phyloP scores from a whole-genome alignment of 2,888 invertebrate species.

The Holacanthella duospinosa region DNA sequence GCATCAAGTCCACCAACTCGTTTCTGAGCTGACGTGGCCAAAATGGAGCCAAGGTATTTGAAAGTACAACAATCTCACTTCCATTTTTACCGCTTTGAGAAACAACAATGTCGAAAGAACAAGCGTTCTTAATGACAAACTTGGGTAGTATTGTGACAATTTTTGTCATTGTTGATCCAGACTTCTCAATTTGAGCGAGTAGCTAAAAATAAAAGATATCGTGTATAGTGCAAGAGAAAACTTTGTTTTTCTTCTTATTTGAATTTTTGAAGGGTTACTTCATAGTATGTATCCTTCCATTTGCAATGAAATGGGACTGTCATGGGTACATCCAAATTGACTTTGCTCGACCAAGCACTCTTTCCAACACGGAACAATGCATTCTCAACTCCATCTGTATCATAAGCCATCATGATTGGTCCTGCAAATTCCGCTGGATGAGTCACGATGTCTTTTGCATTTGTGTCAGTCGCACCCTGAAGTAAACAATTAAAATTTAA shows the following conservation, averaged over 20 bases:
- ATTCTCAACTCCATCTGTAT: background rate
- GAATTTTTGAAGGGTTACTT: background rate
- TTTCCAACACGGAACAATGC: background rate
- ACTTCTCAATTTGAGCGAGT: slow-evolving; percentile 82
- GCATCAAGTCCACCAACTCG: slow-evolving; percentile 51
- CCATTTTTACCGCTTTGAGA: slow-evolving; percentile 64
- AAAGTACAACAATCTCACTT: slow-evolving; percentile 53
- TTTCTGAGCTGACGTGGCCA: slow-evolving; percentile 56
- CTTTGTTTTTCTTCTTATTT: no score
- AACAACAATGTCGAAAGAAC: slow-evolving; percentile 61
- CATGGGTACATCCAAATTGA: slow-evolving; percentile 6
- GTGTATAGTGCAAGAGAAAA: no score
- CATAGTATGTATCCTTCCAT: slow-evolving; percentile 1
- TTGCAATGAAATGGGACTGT: background rate
- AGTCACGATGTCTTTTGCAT: no score
- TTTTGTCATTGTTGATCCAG: slow-evolving; percentile 84
- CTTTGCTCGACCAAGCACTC: background rate
- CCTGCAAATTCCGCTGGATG: background rate
- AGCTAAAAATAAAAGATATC: slow-evolving; percentile 62
- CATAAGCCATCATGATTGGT: slow-evolving; percentile 6
- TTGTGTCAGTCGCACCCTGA: no score
- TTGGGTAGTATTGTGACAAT: slow-evolving; percentile 92
- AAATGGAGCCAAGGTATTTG: slow-evolving; percentile 60
- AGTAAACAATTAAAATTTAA: no score
- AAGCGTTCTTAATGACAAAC: slow-evolving; percentile 80